phyloP scores from a whole-genome alignment of 2,888 invertebrate species.

The Athalia cordata region DNA sequence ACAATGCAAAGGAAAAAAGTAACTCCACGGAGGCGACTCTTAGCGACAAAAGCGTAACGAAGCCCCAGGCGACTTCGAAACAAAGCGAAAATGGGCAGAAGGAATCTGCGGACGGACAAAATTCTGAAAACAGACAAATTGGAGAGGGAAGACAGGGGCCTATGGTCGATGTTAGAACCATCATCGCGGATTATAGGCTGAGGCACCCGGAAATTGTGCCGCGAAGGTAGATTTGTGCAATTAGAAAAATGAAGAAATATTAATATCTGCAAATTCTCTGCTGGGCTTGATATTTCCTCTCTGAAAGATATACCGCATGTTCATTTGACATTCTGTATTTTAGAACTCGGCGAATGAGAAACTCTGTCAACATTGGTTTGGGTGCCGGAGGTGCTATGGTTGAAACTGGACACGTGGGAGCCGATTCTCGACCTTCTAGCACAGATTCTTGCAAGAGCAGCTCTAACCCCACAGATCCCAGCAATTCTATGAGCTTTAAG shows the following conservation, averaged over 20 bases:
- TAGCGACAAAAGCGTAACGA: conserved; percentile 29
- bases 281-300: background rate
- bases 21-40: conserved; percentile 31
- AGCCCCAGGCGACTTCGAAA: conserved; percentile 56
- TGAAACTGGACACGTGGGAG: conserved; percentile 66
- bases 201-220: conserved; percentile 85
- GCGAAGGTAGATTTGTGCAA: conserved; percentile 71
- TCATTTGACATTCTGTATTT: conserved; percentile 2
- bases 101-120: conserved; percentile 53
- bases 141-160: conserved; percentile 84
- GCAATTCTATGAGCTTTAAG: conserved; percentile 79
- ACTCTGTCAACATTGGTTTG: conserved; percentile 70
- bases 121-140: conserved; percentile 77
- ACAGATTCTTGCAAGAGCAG: conserved; percentile 76
- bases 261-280: too few species aligned
- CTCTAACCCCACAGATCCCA: conserved; percentile 68
- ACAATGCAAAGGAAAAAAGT: conserved; percentile 51
- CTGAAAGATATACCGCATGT: background rate
- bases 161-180: conserved; percentile 88
- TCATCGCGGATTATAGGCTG: conserved; percentile 87
- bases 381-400: conserved; percentile 71
- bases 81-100: conserved; percentile 62
- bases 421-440: conserved; percentile 74
- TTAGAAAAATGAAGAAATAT: too few species aligned
- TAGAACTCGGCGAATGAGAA: conserved; percentile 70